These are phyloP conservation scores for Cydia fagiglandana DNA, from an alignment of 1,140 invertebrate species.

Conservation along the genomic window DNA sequence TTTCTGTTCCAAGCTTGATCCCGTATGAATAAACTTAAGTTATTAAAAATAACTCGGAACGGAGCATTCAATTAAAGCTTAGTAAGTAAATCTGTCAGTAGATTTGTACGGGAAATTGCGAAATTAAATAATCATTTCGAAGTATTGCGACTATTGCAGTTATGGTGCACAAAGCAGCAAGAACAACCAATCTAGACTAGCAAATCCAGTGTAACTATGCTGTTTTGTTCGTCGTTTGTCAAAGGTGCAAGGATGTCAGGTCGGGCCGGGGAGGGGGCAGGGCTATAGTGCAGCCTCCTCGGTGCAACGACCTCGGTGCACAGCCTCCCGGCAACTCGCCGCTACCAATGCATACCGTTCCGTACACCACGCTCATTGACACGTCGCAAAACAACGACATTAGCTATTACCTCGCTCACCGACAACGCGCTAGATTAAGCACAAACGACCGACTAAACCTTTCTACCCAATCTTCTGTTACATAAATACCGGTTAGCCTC, in stretches of 20 bases:
- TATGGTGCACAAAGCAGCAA: not conserved
- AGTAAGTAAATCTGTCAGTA: not conserved
- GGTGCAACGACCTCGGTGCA: slow-evolving; percentile 67
- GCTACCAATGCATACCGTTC: slow-evolving; percentile 50
- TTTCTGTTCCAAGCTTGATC: not conserved
- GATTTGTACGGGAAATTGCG: too few species aligned
- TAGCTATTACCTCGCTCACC: slow-evolving; percentile 39
- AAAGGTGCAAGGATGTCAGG: slow-evolving; percentile 44
- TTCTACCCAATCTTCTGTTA: slow-evolving; percentile 8
- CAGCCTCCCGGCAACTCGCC: slow-evolving; percentile 47
- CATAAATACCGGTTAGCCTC: slow-evolving; percentile 18
- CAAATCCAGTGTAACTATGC: slow-evolving; percentile 23
- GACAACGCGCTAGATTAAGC: slow-evolving; percentile 23
- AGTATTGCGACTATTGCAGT: not conserved
- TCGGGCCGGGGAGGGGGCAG: slow-evolving; percentile 48
- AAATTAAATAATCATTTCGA: not conserved
- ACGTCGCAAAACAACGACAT: slow-evolving; percentile 42
- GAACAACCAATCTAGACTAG: not conserved
- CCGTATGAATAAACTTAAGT: not conserved
- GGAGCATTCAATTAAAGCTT: not conserved
- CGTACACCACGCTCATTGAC: slow-evolving; percentile 54
- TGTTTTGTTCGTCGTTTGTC: slow-evolving; percentile 24
- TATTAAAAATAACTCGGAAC: not conserved
- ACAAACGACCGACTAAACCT: slow-evolving; percentile 14
- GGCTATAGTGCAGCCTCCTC: slow-evolving; percentile 64